These are phyloP conservation scores for Phenganax stokvisi DNA, from an alignment of 92 coral and sea anemone genomes.

Conservation along the genomic window DNA sequence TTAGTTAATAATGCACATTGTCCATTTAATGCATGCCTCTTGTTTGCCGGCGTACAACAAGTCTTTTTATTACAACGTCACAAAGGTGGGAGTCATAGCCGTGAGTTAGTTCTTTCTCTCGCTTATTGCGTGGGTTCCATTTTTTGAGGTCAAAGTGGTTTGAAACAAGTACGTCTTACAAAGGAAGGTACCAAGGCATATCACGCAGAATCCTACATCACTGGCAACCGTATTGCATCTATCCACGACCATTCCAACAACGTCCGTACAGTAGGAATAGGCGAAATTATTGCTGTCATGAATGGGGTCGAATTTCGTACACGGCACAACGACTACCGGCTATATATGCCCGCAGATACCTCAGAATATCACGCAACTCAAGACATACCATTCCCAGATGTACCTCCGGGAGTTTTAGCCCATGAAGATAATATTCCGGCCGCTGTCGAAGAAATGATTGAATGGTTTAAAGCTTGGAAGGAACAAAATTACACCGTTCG, in stretches of 20 bases:
- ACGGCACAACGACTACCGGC: slow-evolving; percentile 44
- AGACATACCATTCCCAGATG: slow-evolving; percentile 39
- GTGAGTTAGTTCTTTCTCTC: too few species aligned
- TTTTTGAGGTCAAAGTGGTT: slow-evolving; percentile 20
- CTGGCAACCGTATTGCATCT: slow-evolving; percentile 27
- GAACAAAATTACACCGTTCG: slow-evolving; percentile 35
- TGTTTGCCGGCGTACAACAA: too few species aligned
- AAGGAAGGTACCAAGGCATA: slow-evolving; percentile 43
- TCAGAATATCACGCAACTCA: slow-evolving; percentile 31
- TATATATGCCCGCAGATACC: slow-evolving; percentile 31
- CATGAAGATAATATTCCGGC: neutral
- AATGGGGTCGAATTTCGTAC: slow-evolving; percentile 50
- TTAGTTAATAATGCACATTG: too few species aligned
- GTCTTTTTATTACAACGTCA: too few species aligned
- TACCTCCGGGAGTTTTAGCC: slow-evolving; percentile 41
- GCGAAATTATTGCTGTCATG: slow-evolving; percentile 40
- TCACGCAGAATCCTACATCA: slow-evolving; percentile 32
- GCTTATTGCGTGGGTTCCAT: neutral
- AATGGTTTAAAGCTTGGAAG: slow-evolving; percentile 42
- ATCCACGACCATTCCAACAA: slow-evolving; percentile 47
- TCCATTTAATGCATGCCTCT: too few species aligned
- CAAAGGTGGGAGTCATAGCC: too few species aligned
- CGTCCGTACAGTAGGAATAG: slow-evolving; percentile 46
- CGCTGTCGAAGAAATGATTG: slow-evolving; percentile 32
- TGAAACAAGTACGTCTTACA: slow-evolving; percentile 37